Conservation (phyloP, 2,888 invertebrate genomes). For the Ashinkailepas kermadecensis region DNA sequence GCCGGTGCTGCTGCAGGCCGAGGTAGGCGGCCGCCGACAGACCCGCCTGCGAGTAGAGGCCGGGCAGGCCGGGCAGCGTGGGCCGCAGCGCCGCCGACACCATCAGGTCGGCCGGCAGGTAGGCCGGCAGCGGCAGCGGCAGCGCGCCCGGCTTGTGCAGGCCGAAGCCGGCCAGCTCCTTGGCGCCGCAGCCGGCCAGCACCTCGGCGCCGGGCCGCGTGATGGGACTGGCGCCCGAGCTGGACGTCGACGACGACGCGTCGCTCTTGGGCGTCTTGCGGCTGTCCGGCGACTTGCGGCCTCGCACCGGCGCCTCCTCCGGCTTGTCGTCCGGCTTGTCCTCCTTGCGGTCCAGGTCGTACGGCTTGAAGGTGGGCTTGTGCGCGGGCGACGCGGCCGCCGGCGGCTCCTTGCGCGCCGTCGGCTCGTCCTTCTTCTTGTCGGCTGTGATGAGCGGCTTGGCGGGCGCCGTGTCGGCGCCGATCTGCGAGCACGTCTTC, state of each 20-base stretch:
- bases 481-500: slow-evolving; percentile 95
- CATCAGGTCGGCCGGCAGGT: neutral
- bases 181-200: slow-evolving; percentile 29
- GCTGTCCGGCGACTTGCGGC: neutral
- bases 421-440: slow-evolving; percentile 41
- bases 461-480: slow-evolving; percentile 59
- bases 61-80: neutral
- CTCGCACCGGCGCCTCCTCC: neutral
- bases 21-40: slow-evolving; percentile 33
- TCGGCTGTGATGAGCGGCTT: slow-evolving; percentile 29
- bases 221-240: slow-evolving; percentile 31
- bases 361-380: slow-evolving; percentile 43
- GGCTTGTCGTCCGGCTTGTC: slow-evolving; percentile 3
- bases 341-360: slow-evolving; percentile 29
- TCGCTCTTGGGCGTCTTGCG: neutral
- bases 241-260: slow-evolving; percentile 23
- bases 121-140: slow-evolving; percentile 1
- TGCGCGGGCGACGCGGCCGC: slow-evolving; percentile 46
- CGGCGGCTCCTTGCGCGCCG: slow-evolving; percentile 40
- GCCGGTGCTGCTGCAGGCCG: slow-evolving; percentile 28
- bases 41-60: slow-evolving; percentile 33
- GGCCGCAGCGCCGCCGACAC: slow-evolving; percentile 5
- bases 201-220: slow-evolving; percentile 33
- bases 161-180: neutral
- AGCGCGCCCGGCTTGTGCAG: neutral